phyloP scores from a whole-genome alignment of 2,113 vertebrate species.

The Oreamnos americanus region DNA sequence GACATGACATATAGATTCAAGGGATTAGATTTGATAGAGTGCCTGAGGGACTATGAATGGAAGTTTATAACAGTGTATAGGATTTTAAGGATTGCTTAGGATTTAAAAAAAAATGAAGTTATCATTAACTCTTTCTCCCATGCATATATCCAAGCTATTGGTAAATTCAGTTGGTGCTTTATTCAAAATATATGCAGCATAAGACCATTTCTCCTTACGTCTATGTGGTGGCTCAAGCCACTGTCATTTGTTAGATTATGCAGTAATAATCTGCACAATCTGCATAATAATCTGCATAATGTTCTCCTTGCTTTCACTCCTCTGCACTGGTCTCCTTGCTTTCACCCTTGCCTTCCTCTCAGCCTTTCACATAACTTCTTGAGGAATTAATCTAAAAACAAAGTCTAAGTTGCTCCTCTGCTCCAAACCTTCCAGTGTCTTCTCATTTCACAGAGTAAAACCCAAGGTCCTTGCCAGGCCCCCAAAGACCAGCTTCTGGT shows the following conservation, averaged over 20 bases:
- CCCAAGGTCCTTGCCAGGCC: neutral
- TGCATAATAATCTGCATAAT: no score
- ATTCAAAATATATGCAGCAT: neutral
- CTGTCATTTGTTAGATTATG: neutral
- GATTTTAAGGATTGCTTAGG: neutral
- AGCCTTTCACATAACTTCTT: neutral
- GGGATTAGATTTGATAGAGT: neutral
- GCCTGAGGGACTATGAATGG: neutral
- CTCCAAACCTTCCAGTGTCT: neutral
- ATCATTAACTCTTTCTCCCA: neutral
- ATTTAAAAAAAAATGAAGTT: neutral
- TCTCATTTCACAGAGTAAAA: neutral
- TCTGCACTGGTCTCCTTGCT: neutral
- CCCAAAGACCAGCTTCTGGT: neutral
- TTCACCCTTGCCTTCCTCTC: neutral
- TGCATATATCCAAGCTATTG: neutral
- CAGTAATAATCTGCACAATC: neutral
- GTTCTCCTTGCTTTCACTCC: no score
- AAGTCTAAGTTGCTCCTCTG: neutral
- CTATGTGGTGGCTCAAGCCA: neutral
- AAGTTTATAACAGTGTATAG: neutral
- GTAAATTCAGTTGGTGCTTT: neutral
- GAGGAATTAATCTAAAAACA: neutral
- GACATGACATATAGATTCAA: neutral
- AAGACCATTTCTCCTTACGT: neutral